phyloP scores from a whole-genome alignment of 2,113 vertebrate genomes.

The Speoplatyrhinus poulsoni region DNA sequence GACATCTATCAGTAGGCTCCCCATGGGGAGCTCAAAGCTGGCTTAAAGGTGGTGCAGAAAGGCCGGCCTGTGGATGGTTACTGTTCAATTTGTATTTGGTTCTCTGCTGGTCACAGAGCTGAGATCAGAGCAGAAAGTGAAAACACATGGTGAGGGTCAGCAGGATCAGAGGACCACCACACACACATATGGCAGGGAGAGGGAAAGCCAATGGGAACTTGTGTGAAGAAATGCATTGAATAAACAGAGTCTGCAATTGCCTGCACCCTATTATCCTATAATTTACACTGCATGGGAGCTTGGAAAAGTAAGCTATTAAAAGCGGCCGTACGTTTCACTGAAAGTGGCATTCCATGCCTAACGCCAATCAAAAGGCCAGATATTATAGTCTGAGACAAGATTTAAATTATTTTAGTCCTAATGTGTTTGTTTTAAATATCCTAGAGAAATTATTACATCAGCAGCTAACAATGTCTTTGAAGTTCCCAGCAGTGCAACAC shows the following conservation, averaged over 20 bases:
- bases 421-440: conserved; percentile 99
- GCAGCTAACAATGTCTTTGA: conserved; percentile 88
- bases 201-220: conserved; percentile 89
- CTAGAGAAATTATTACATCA: conserved; percentile 93
- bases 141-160: conserved; percentile 99
- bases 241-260: conserved; percentile 95
- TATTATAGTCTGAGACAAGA: conserved; percentile 87
- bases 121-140: conserved; percentile 99
- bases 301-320: conserved; percentile 84
- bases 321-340: conserved; percentile 78
- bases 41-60: conserved; percentile 90
- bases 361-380: conserved; percentile 85
- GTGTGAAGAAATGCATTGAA: conserved; percentile 96
- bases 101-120: conserved; percentile 98
- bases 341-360: conserved; percentile 75
- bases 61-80: conserved; percentile 98
- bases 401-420: conserved; percentile 88
- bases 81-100: conserved; percentile 99
- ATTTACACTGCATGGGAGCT: conserved; percentile 96
- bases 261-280: conserved; percentile 96
- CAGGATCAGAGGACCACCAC: conserved; percentile 98
- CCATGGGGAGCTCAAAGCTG: conserved; percentile 89
- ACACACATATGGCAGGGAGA: conserved; percentile 84
- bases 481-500: conserved; percentile 82
- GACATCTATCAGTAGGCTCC: conserved; percentile 80